Base-by-base conservation (phyloP, 2,113 vertebrate genomes). In the Peucedramus taeniatus region DNA sequence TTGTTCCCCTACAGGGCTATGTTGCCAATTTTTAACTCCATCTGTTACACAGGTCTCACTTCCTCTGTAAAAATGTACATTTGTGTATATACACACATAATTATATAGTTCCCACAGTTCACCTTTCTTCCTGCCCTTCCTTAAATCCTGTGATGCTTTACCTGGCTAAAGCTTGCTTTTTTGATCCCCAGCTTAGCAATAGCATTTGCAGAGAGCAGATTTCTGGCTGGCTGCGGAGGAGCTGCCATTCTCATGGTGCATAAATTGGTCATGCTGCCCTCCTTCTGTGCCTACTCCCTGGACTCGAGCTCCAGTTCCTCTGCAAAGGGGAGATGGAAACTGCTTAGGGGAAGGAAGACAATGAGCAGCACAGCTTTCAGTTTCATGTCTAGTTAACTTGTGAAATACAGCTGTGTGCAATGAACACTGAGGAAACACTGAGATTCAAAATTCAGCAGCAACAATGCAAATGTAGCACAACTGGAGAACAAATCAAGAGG, bases 271-370 rank as follows among this genome's bases (percentile, higher is more conserved):
- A 0, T n/a, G 15, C 26, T 8, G 5, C 23, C 49, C 49, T 39
- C 21, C 18, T 56, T 6, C n/a, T n/a, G 19, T 11, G 20, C 37
- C n/a, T 2, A 0, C 44, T 42, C 33, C 7, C 15, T 1, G 2
- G 15, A 7, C 19, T 40, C 2, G 3, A 27, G 9, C 12, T 21
- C 6, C 8, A 6, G 15, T 11, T 75, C 28, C 9, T 10, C 54
- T 40, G 40, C 16, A 7, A 66, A 54, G n/a, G n/a, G 26, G 18
- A 71, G 13, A 6, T 7, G 17, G 19, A 51, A 89, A 42, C 19
- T 70, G 13, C 51, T 21, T 7, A n/a, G 26, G 31, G 12, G 15
- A 59, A 44, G 15, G 33, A 51, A 30, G 50, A 31, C 35, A 20
- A 8, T 26, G 21, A 70, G 19, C 45, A 9, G 3, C 13, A 37